Evolutionary conservation across 1,140 invertebrate species (phyloP).

Genomic region (Heterodera carotae): DNA sequence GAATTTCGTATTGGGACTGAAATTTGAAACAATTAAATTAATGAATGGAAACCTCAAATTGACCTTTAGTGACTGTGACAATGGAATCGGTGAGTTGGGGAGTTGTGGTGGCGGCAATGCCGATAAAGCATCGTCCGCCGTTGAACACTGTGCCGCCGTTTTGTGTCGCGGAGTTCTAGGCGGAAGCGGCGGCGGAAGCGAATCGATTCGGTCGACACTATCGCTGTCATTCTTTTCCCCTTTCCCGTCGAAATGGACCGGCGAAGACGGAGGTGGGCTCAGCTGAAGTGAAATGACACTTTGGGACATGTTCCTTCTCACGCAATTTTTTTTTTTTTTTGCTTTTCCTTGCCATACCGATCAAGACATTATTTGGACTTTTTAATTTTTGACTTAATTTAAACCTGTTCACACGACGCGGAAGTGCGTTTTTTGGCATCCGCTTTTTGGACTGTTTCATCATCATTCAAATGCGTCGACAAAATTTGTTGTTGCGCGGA

Average conservation of each 20-base stretch:
- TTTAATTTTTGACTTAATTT: no score
- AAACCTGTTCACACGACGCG: no score
- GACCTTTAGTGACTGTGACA: not conserved
- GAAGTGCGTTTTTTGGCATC: not conserved
- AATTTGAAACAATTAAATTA: not conserved
- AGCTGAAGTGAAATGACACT: not conserved
- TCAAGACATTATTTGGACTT: no score
- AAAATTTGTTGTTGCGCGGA: not conserved
- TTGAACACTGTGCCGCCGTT: not conserved
- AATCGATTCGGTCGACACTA: not conserved
- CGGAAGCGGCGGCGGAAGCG: not conserved
- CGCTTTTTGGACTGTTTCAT: no score
- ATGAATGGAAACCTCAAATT: not conserved
- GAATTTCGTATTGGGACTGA: constrained; percentile 19
- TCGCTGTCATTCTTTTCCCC: not conserved
- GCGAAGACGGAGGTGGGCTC: not conserved
- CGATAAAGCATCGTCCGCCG: not conserved
- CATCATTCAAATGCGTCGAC: not conserved
- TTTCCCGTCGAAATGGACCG: no score
- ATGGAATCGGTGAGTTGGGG: not conserved
- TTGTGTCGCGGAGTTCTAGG: not conserved
- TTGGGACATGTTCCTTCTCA: no score
- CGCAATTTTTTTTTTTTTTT: no score
- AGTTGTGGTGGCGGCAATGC: not conserved
- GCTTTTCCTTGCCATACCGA: no score